Evolutionary conservation across 2,113 vertebrate genomes (phyloP).

Genomic region (Hippocampus comes): DNA sequence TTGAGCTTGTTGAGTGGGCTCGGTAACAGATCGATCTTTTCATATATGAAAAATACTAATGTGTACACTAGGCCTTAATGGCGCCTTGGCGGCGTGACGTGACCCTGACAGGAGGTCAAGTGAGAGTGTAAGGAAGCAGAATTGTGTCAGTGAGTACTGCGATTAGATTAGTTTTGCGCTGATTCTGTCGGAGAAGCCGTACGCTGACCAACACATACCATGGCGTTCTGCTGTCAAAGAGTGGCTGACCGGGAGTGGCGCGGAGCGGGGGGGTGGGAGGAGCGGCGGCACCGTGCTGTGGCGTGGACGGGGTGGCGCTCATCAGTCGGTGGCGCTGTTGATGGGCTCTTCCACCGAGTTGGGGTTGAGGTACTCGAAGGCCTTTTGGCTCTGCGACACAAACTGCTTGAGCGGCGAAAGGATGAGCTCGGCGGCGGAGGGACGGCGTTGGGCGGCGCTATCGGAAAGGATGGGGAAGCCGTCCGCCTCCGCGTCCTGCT

Average conservation of each 20-base stretch:
- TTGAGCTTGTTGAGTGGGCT: too few species aligned
- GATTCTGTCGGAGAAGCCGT: too few species aligned
- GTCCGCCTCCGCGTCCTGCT: slow-evolving; percentile 24
- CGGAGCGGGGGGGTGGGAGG: not conserved
- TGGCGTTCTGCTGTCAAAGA: too few species aligned
- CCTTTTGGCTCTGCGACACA: slow-evolving; percentile 66
- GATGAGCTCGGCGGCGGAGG: slow-evolving; percentile 58
- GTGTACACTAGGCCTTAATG: too few species aligned
- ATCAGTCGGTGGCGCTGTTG: slow-evolving; percentile 16
- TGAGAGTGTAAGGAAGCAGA: not conserved
- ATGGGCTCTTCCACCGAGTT: slow-evolving; percentile 21
- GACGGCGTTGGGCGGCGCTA: slow-evolving; percentile 25
- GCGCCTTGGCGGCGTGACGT: too few species aligned
- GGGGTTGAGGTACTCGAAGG: slow-evolving; percentile 67
- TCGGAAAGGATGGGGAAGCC: slow-evolving; percentile 4
- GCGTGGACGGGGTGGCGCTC: not conserved
- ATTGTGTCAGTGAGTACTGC: not conserved
- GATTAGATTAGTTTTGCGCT: too few species aligned
- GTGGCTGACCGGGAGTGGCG: not conserved
- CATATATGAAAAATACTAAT: too few species aligned
- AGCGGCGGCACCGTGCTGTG: not conserved
- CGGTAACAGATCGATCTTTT: too few species aligned
- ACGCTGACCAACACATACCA: too few species aligned
- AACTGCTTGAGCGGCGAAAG: slow-evolving; percentile 67
- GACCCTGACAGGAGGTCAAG: not conserved